A percentile compares a stretch with the other conserved stretches of the same genome.
phyloP scores from a whole-genome alignment of 2,797 vertebrate species.

The Gouania willdenowi region DNA sequence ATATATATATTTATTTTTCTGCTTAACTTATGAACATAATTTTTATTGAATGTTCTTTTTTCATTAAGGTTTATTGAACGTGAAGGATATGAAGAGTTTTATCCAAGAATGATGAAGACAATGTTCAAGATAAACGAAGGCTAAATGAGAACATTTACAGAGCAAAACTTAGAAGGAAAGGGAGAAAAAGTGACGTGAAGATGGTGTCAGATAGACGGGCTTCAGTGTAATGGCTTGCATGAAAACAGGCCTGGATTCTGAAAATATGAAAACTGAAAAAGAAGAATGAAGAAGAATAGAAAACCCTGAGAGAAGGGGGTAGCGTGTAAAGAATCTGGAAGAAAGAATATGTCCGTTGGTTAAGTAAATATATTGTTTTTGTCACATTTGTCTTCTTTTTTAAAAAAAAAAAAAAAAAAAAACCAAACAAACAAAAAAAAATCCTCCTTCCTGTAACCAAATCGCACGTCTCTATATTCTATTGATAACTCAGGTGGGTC shows the following conservation, averaged over 20 bases:
- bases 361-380: conserved; percentile 98
- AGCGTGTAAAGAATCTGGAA: conserved; percentile 98
- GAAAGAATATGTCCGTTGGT: conserved; percentile 98
- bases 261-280: conserved; percentile 91
- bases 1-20: not conserved
- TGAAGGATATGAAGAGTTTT: conserved; percentile 99
- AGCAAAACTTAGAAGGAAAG: conserved; percentile 97
- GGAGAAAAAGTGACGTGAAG: conserved; percentile 95
- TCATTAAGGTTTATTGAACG: conserved; percentile 98
- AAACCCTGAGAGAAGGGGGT: conserved; percentile 92
- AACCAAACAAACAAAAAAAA: too few species aligned
- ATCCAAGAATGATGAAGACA: conserved; percentile 97
- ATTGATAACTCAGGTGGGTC: conserved; percentile 84
- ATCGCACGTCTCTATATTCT: conserved; percentile 87
- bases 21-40: conserved; percentile 89
- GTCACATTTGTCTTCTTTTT: conserved; percentile 84
- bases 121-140: conserved; percentile 98
- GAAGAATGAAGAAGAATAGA: conserved; percentile 98
- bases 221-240: conserved; percentile 94
- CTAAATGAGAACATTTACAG: conserved; percentile 94
- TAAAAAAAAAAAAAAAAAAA: too few species aligned
- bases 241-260: conserved; percentile 91
- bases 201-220: conserved; percentile 93
- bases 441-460: conserved; percentile 84
- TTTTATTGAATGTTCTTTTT: conserved; percentile 99